A percentile compares a stretch with the other conserved stretches of the same genome.
These are phyloP conservation scores for Taeniopygia guttata DNA, from an alignment of 2,797 vertebrate species.

Conservation along the genomic window DNA sequence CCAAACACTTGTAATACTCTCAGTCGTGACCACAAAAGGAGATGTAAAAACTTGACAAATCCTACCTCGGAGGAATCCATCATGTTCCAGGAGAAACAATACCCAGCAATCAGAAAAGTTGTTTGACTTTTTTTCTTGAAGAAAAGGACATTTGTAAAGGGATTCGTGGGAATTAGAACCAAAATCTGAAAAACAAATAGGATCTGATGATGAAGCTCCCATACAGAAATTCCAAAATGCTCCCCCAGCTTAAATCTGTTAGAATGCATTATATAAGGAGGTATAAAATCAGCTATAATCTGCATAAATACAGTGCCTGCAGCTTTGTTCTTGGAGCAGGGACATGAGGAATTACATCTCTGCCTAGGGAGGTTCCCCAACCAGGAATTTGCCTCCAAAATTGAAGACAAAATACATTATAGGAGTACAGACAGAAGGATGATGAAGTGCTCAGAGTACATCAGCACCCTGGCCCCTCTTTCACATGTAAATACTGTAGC, in stretches of 20 bases:
- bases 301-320: neutral
- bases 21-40: neutral
- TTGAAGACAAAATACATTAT: neutral
- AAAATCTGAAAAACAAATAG: constrained; percentile 36
- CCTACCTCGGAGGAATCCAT: neutral
- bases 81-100: neutral
- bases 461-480: neutral
- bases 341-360: neutral
- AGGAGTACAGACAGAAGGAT: neutral
- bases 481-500: neutral
- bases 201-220: constrained; percentile 15
- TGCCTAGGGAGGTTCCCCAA: neutral
- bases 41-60: constrained; percentile 14
- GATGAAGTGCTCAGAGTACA: neutral
- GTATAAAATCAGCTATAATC: neutral
- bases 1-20: neutral
- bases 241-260: neutral
- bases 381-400: neutral
- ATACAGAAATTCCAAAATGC: neutral
- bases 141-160: constrained; percentile 18
- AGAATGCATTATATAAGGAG: neutral
- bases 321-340: neutral
- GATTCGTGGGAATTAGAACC: constrained; percentile 21
- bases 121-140: neutral
- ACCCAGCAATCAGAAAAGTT: neutral